phyloP scores from a whole-genome alignment of 2,888 invertebrate species.

The Pyrocoelia pectoralis region DNA sequence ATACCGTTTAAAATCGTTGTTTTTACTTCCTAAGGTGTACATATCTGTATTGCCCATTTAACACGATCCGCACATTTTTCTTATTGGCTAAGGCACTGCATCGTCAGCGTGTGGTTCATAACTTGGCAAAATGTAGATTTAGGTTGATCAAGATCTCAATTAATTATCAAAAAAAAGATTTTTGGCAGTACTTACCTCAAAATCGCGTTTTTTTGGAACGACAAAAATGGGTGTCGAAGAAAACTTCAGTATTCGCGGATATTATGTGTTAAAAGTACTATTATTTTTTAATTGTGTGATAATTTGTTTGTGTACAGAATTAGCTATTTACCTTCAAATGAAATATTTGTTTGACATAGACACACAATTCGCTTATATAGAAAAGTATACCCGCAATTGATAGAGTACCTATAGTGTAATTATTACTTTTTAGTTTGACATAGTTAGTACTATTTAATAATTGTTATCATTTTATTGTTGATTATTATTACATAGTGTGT shows the following conservation, averaged over 20 bases:
- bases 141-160: constrained; percentile 31
- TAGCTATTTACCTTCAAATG: constrained; percentile 24
- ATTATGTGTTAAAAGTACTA: constrained; percentile 29
- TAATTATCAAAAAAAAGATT: constrained; percentile 24
- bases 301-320: constrained; percentile 30
- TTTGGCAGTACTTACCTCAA: neutral
- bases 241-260: constrained; percentile 33
- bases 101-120: neutral
- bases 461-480: constrained; percentile 62
- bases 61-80: neutral
- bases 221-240: constrained; percentile 18
- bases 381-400: constrained; percentile 22
- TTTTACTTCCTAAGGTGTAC: constrained; percentile 18
- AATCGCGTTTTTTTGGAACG: constrained; percentile 12
- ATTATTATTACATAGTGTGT: constrained; percentile 59
- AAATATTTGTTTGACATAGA: constrained; percentile 25
- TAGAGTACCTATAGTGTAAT: constrained; percentile 32
- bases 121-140: constrained; percentile 8
- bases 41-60: constrained; percentile 4
- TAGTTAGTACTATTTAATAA: constrained; percentile 54
- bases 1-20: constrained; percentile 22
- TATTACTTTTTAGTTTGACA: constrained; percentile 21
- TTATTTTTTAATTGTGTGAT: constrained; percentile 31
- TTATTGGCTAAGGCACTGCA: neutral
- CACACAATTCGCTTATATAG: constrained; percentile 26